Evolutionary conservation across 2,113 vertebrate genomes (phyloP), one percentile per base, ranked within the genome.

Genomic region (Herpetotheres cachinnans): DNA sequence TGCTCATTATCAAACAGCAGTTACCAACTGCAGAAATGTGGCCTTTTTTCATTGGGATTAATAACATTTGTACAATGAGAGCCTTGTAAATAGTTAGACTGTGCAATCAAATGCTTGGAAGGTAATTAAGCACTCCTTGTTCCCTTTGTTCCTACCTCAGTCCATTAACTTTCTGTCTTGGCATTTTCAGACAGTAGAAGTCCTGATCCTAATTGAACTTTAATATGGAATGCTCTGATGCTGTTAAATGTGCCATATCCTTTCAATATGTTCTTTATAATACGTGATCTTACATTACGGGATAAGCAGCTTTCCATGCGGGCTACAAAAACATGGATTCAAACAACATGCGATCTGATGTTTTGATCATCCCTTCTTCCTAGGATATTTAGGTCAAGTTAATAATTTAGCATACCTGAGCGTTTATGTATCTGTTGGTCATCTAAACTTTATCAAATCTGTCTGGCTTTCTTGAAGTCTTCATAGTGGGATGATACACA

Each of bases 131-230:
- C 91, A 98, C 89, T 89, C 29, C 38, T 40, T 96, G 98, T 99
- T 98, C 98, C 95, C 81, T 96, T 91, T 86, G 95, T 98, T 96
- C 93, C 95, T 96, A 71, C 92, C 87, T 97, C 89, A 94, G 82
- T 91, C 95, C 96, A 97, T 97, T 97, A 93, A 94, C 71, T 97
- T 94, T 89, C 80, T 50, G 8, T 63, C 36, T 80, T 96, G 97
- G 95, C 97, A 97, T 96, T 97, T 95, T 96, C 76, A 76, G 96
- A 93, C 80, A 27, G 84, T 69, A 93, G 97, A 97, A 95, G 91
- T 96, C 97, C 96, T 79, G 56, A 92, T 96, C 91, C 91, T 96
- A 98, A 98, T 98, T 98, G 98, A 98, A 98, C 97, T 98, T 98
- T 98, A 97, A 96, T 98, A 96, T 93, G 96, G 96, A 98, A 94